These are phyloP conservation scores for Cremastobaeus sp. DNA, from an alignment of 2,888 invertebrate species.

Conservation along the genomic window DNA sequence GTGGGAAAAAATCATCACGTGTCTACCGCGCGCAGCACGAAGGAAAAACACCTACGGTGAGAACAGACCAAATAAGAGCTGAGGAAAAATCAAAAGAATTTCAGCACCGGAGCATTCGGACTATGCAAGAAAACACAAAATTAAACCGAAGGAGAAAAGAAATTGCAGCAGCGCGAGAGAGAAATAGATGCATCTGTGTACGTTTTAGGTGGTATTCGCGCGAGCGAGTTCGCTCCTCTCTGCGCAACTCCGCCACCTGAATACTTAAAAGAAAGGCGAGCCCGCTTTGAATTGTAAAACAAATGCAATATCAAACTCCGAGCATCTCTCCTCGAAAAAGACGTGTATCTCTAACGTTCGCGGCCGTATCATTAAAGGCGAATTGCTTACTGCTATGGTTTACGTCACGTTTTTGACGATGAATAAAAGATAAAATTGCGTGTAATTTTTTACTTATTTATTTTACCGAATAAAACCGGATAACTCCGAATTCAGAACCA, in stretches of 20 bases:
- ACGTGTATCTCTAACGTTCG: slow-evolving; percentile 48
- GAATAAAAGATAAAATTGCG: slow-evolving; percentile 45
- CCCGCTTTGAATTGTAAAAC: slow-evolving; percentile 72
- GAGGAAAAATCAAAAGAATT: too few species aligned
- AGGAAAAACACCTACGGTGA: too few species aligned
- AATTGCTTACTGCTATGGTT: slow-evolving; percentile 49
- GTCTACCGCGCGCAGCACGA: too few species aligned
- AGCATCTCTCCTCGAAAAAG: slow-evolving; percentile 50
- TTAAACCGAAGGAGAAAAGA: slow-evolving; percentile 9
- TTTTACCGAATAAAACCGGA: not conserved
- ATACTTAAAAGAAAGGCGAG: slow-evolving; percentile 69
- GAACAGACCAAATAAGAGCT: too few species aligned
- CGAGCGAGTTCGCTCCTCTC: not conserved
- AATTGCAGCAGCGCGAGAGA: not conserved
- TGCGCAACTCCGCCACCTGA: slow-evolving; percentile 64
- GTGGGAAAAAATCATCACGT: too few species aligned
- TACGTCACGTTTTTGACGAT: slow-evolving; percentile 42
- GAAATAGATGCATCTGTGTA: slow-evolving; percentile 11
- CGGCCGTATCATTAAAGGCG: slow-evolving; percentile 53
- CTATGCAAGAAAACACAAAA: slow-evolving; percentile 37
- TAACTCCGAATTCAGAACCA: not conserved
- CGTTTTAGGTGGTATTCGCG: slow-evolving; percentile 11
- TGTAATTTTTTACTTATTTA: slow-evolving; percentile 23
- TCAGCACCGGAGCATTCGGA: too few species aligned
- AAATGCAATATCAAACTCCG: slow-evolving; percentile 66